phyloP scores from a whole-genome alignment of 2,888 invertebrate genomes.

The Drosophila mayaguana region DNA sequence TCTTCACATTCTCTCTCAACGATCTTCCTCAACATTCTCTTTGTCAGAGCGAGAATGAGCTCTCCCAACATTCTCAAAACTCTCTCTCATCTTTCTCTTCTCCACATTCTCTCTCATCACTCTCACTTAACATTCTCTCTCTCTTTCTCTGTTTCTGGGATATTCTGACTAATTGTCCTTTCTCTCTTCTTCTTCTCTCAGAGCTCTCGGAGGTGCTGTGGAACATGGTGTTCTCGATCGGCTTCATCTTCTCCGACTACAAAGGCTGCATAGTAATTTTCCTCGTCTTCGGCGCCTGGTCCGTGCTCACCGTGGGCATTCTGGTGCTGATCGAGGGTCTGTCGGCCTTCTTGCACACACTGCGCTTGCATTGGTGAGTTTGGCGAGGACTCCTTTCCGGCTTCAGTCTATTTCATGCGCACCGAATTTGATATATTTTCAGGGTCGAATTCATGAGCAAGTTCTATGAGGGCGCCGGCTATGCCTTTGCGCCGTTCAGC shows the following conservation, averaged over 20 bases:
- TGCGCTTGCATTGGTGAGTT: constrained; percentile 96
- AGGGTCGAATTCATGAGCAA: constrained; percentile 99
- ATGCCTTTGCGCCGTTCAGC: constrained; percentile 93
- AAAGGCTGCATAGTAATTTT: constrained; percentile 91
- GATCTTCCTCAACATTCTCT: too few relatives aligned
- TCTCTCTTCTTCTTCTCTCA: constrained; percentile 75
- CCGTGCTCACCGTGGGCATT: constrained; percentile 95
- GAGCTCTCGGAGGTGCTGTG: constrained; percentile 96
- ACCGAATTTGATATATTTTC: constrained; percentile 48
- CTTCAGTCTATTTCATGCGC: too few relatives aligned
- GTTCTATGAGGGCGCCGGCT: constrained; percentile 93
- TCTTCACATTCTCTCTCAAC: neutral
- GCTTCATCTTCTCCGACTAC: constrained; percentile 88
- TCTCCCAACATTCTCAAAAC: too few relatives aligned
- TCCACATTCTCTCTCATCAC: neutral
- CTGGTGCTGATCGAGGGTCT: constrained; percentile 99
- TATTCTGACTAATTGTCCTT: neutral
- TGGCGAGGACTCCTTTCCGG: neutral
- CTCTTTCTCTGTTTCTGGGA: too few relatives aligned
- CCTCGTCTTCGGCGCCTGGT: constrained; percentile 95
- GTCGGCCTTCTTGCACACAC: constrained; percentile 98
- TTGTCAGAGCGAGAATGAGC: too few relatives aligned
- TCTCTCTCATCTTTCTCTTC: too few relatives aligned
- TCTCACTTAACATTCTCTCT: too few relatives aligned
- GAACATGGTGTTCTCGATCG: constrained; percentile 94